These are phyloP conservation scores for Ptiloglossa arizonensis DNA, from an alignment of 1,140 invertebrate genomes.

Conservation along the genomic window DNA sequence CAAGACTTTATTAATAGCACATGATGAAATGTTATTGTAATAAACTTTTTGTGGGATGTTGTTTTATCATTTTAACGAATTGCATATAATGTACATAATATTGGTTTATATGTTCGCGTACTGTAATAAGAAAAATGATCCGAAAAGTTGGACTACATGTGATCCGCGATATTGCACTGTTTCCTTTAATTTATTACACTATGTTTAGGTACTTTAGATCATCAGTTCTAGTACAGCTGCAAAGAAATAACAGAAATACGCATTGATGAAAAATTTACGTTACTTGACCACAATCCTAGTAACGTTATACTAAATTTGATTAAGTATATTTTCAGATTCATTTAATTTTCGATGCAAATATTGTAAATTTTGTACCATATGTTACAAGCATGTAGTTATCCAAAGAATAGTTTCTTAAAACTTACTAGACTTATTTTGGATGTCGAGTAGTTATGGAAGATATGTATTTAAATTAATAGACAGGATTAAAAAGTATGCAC, in stretches of 20 bases:
- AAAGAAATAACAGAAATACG: slow-evolving; percentile 1
- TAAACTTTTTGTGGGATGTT: slow-evolving; percentile 12
- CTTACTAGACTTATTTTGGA: neutral
- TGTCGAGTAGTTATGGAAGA: too few species aligned
- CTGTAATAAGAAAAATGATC: slow-evolving; percentile 5
- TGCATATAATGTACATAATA: slow-evolving; percentile 33
- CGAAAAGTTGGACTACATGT: neutral
- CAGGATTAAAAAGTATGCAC: neutral
- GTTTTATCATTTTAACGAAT: slow-evolving; percentile 23
- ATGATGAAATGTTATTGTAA: slow-evolving; percentile 41
- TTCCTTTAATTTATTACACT: slow-evolving; percentile 31
- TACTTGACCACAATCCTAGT: neutral
- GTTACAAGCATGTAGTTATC: too few species aligned
- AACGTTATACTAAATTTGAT: neutral
- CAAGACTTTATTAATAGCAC: slow-evolving; percentile 81
- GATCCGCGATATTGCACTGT: slow-evolving; percentile 55
- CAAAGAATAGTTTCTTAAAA: neutral
- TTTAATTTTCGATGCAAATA: too few species aligned
- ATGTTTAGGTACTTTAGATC: slow-evolving; percentile 8
- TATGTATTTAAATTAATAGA: too few species aligned
- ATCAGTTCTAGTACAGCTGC: slow-evolving; percentile 60
- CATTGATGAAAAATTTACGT: neutral
- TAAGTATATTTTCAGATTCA: neutral
- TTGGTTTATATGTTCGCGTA: too few species aligned
- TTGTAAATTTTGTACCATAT: too few species aligned